Conservation (phyloP, 2,797 vertebrate species). For the Yasuhikotakia modesta region DNA sequence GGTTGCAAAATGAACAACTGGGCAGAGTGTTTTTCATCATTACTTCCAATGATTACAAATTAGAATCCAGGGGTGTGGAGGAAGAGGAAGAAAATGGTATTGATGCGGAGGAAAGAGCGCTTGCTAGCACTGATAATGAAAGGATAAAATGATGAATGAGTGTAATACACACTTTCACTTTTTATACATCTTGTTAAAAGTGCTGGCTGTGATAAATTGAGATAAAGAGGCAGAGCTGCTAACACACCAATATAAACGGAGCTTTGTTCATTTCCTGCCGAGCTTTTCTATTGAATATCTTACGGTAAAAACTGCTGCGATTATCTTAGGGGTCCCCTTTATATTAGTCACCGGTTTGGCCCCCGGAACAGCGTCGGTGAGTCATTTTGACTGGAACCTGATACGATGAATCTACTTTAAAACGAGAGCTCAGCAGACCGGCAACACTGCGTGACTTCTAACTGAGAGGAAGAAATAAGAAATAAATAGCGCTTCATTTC, state of each 20-base stretch:
- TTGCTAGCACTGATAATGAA: slow-evolving; percentile 68
- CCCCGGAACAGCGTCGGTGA: background rate
- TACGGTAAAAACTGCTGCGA: slow-evolving; percentile 30
- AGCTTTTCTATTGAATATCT: slow-evolving; percentile 29
- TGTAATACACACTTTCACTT: slow-evolving; percentile 75
- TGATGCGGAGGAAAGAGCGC: slow-evolving; percentile 45
- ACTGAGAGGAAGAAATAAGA: background rate
- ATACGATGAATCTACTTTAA: slow-evolving; percentile 14
- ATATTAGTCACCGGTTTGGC: slow-evolving; percentile 16
- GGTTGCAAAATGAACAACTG: slow-evolving; percentile 69
- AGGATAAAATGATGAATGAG: slow-evolving; percentile 77
- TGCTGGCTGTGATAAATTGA: slow-evolving; percentile 67
- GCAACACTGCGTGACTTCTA: background rate
- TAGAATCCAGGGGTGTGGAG: slow-evolving; percentile 60
- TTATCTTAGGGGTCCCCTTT: slow-evolving; percentile 5
- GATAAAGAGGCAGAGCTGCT: slow-evolving; percentile 67
- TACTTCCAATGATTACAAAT: slow-evolving; percentile 77
- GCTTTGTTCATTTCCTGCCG: slow-evolving; percentile 63
- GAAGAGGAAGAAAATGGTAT: slow-evolving; percentile 48
- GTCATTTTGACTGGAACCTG: background rate
- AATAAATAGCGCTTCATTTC: background rate
- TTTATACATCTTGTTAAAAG: slow-evolving; percentile 79
- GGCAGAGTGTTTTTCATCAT: slow-evolving; percentile 74
- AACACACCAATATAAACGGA: slow-evolving; percentile 59
- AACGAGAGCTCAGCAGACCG: slow-evolving; percentile 5